Conservation (phyloP, 2,113 vertebrate genomes). For the Hyla sarda region DNA sequence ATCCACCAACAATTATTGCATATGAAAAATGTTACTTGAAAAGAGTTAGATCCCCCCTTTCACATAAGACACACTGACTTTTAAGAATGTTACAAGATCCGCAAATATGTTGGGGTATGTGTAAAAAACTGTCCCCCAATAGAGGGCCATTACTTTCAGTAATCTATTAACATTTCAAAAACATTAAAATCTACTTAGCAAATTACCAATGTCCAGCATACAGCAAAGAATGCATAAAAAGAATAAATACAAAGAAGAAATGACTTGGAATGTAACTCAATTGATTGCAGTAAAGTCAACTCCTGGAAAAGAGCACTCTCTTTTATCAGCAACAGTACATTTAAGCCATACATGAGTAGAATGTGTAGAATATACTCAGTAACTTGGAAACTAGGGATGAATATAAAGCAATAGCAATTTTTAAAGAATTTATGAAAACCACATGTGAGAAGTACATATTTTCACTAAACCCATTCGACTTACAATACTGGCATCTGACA, state of each 20-base stretch:
- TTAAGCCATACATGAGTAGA: neutral
- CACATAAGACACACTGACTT: too few species aligned
- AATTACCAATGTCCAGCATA: neutral
- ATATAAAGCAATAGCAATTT: constrained; percentile 26
- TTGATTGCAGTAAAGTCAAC: neutral
- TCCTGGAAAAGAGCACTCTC: neutral
- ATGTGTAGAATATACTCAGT: neutral
- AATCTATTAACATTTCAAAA: constrained; percentile 5
- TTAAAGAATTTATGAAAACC: constrained; percentile 18
- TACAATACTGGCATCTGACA: constrained; percentile 12
- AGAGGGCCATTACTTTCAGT: neutral
- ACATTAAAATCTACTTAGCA: neutral
- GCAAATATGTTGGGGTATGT: too few species aligned
- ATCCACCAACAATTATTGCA: too few species aligned
- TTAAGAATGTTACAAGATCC: too few species aligned
- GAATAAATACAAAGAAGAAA: too few species aligned
- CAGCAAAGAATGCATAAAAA: neutral
- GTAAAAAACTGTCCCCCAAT: too few species aligned
- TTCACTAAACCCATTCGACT: neutral
- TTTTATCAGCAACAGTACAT: neutral
- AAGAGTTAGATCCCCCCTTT: too few species aligned
- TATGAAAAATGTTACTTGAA: too few species aligned
- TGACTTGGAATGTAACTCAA: neutral
- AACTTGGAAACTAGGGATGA: constrained; percentile 16
- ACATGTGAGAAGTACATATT: neutral